Conservation (phyloP, 2,888 invertebrate genomes). For the Horisme vitalbata region DNA sequence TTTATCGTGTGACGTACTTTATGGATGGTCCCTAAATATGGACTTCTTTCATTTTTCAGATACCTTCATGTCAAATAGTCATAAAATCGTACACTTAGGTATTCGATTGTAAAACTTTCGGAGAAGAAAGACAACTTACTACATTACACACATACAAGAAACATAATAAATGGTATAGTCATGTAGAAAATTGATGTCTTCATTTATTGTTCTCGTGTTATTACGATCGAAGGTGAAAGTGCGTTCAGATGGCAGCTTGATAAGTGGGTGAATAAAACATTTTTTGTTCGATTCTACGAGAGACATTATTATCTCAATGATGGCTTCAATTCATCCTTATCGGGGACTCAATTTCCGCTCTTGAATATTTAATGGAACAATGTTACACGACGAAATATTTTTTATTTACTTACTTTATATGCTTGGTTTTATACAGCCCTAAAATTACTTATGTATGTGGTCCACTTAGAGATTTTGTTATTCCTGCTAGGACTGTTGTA, state of each 20-base stretch:
- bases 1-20: too few relatives aligned
- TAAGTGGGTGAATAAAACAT: slow-evolving; percentile 12
- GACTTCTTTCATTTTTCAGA: too few relatives aligned
- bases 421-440: neutral
- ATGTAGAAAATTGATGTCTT: slow-evolving; percentile 13
- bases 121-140: too few relatives aligned
- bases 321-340: slow-evolving; percentile 13
- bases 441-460: too few relatives aligned
- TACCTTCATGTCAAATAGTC: too few relatives aligned
- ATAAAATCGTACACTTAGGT: too few relatives aligned
- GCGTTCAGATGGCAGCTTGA: slow-evolving; percentile 9
- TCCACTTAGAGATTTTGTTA: too few relatives aligned
- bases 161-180: slow-evolving; percentile 3
- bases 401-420: neutral
- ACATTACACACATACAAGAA: too few relatives aligned
- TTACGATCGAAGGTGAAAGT: slow-evolving; percentile 20
- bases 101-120: too few relatives aligned
- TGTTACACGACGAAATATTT: slow-evolving; percentile 3
- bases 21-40: too few relatives aligned
- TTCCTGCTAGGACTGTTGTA: too few relatives aligned
- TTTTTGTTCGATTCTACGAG: slow-evolving; percentile 20
- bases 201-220: slow-evolving; percentile 14
- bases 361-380: slow-evolving; percentile 9
- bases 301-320: slow-evolving; percentile 8
- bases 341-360: slow-evolving; percentile 16